A percentile compares a stretch with the other conserved stretches of the same genome.
These are phyloP conservation scores for Rallus limicola DNA, from an alignment of 2,113 vertebrate genomes.

Conservation along the genomic window DNA sequence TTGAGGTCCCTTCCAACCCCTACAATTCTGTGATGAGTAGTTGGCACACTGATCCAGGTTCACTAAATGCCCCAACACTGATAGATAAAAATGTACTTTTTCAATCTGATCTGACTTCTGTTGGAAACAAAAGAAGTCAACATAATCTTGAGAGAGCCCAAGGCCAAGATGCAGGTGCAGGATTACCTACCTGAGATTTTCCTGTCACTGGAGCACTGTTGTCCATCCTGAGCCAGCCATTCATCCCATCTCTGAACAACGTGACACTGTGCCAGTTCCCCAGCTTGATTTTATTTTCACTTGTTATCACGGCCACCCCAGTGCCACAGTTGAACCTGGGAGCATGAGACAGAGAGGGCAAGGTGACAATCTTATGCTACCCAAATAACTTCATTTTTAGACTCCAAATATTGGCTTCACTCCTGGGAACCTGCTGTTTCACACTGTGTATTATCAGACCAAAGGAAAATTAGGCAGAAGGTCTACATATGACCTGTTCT, in stretches of 20 bases:
- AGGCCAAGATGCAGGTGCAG: not conserved
- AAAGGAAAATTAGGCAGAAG: not conserved
- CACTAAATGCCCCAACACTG: not conserved
- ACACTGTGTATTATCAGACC: not conserved
- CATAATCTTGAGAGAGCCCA: not conserved
- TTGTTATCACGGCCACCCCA: slow-evolving; percentile 83
- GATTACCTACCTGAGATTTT: slow-evolving; percentile 85
- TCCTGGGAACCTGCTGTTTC: not conserved
- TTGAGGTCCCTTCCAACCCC: too few species aligned
- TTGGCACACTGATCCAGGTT: not conserved
- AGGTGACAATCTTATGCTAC: not conserved
- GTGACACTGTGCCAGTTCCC: slow-evolving; percentile 87
- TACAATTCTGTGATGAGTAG: not conserved
- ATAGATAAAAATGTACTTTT: not conserved
- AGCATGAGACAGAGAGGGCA: not conserved
- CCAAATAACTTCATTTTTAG: not conserved
- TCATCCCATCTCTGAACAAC: slow-evolving; percentile 85
- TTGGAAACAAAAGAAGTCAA: not conserved
- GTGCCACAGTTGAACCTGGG: slow-evolving; percentile 95
- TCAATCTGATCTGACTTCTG: not conserved
- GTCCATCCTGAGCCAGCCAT: slow-evolving; percentile 89
- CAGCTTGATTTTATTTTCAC: slow-evolving; percentile 83
- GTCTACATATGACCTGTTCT: not conserved
- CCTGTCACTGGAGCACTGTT: slow-evolving; percentile 82
- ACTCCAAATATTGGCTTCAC: not conserved